Percentiles rank a stretch among this genome's conserved stretches.
phyloP scores from a whole-genome alignment of 1,140 invertebrate genomes.

The Drosophila nikananu region DNA sequence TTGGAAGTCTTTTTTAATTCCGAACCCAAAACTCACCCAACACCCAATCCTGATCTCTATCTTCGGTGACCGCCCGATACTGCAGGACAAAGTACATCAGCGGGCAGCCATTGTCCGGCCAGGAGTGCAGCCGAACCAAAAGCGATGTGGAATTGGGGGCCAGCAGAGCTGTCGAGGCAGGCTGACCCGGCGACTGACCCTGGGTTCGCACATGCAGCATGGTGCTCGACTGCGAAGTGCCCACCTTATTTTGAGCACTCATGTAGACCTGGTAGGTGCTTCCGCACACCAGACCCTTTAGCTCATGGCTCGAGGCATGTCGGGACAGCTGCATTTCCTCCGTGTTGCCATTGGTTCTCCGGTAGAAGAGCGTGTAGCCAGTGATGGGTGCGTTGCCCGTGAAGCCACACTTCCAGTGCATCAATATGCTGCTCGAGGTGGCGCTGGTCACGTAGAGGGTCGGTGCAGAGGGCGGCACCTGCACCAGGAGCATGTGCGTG shows the following conservation, averaged over 20 bases:
- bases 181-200: conserved; percentile 90
- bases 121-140: conserved; percentile 89
- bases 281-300: conserved; percentile 90
- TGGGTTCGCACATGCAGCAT: conserved; percentile 90
- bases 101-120: conserved; percentile 93
- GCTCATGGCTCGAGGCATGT: conserved; percentile 88
- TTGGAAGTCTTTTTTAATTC: not conserved
- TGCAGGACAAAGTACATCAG: conserved; percentile 91
- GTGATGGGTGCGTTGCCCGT: conserved; percentile 89
- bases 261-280: conserved; percentile 91
- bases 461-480: conserved; percentile 90
- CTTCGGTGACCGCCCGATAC: conserved; percentile 86
- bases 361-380: conserved; percentile 89
- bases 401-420: conserved; percentile 90
- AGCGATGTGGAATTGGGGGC: conserved; percentile 90
- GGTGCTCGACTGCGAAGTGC: conserved; percentile 89
- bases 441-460: conserved; percentile 90
- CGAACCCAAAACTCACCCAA: conserved; percentile 52
- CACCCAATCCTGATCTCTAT: conserved; percentile 78
- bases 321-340: conserved; percentile 89
- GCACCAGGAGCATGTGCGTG: conserved; percentile 88
- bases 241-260: conserved; percentile 90
- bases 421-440: conserved; percentile 89
- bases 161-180: conserved; percentile 88
- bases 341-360: conserved; percentile 88